These are phyloP conservation scores for Gasterosteus nipponicus DNA, from an alignment of 2,113 vertebrate genomes.

Conservation along the genomic window DNA sequence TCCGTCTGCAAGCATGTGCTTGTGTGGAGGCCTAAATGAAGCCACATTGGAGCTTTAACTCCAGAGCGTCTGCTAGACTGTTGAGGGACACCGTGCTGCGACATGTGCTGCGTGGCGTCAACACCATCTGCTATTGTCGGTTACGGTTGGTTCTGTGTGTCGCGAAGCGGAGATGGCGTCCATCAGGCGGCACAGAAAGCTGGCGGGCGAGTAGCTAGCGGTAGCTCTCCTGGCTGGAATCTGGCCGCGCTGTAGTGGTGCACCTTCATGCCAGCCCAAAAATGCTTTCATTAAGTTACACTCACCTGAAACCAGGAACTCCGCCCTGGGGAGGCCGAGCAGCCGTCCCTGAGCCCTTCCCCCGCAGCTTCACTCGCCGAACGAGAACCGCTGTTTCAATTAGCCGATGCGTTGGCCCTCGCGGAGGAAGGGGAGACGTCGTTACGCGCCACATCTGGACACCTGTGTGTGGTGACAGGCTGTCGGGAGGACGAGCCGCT, in stretches of 20 bases:
- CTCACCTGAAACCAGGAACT: background rate
- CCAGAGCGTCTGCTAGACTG: background rate
- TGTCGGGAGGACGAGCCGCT: constrained; percentile 31
- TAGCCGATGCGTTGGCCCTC: background rate
- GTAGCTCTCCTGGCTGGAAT: background rate
- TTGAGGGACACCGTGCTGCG: background rate
- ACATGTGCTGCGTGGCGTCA: constrained; percentile 13
- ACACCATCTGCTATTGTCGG: constrained; percentile 29
- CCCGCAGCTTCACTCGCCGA: constrained; percentile 16
- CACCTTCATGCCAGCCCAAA: background rate
- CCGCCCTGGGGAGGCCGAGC: too few relatives aligned
- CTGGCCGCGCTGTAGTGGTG: background rate
- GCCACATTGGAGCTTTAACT: background rate
- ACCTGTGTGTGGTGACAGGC: constrained; percentile 36
- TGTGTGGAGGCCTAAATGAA: background rate
- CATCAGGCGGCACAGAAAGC: background rate
- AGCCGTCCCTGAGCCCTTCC: too few relatives aligned
- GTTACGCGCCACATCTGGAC: constrained; percentile 26
- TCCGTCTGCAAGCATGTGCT: background rate
- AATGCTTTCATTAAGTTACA: background rate
- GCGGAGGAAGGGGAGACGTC: background rate
- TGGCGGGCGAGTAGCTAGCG: background rate
- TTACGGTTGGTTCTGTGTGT: background rate
- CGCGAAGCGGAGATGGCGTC: background rate
- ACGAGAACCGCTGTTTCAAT: constrained; percentile 20